These are phyloP conservation scores for Drosophila longiperda DNA, from an alignment of 2,888 invertebrate species.

Conservation along the genomic window DNA sequence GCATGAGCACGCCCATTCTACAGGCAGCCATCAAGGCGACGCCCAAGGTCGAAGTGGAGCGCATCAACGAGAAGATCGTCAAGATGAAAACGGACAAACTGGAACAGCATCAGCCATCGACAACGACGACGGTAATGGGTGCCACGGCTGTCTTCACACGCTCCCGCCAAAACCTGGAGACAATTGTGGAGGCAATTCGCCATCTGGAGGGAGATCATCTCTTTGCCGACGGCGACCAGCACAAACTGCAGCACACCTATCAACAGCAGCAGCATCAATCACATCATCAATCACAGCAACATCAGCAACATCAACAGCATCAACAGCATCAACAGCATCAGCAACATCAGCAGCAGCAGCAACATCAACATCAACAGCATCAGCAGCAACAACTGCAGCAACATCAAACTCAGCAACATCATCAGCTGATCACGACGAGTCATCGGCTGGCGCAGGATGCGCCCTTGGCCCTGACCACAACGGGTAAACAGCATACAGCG, in stretches of 20 bases:
- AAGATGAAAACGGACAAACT: slow-evolving; percentile 84
- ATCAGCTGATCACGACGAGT: slow-evolving; percentile 40
- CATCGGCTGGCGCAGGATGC: slow-evolving; percentile 81
- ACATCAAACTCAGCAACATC: slow-evolving; percentile 44
- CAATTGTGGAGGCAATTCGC: slow-evolving; percentile 98
- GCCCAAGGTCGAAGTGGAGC: slow-evolving; percentile 92
- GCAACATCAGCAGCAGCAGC: slow-evolving; percentile 36
- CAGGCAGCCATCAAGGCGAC: slow-evolving; percentile 95
- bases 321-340: slow-evolving; percentile 47
- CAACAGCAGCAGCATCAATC: slow-evolving; percentile 72
- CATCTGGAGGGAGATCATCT: slow-evolving; percentile 98
- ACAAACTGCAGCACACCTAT: slow-evolving; percentile 70
- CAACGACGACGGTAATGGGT: slow-evolving; percentile 51
- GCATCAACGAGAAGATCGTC: slow-evolving; percentile 87
- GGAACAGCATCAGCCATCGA: slow-evolving; percentile 73
- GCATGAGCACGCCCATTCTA: slow-evolving; percentile 86
- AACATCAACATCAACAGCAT: slow-evolving; percentile 61
- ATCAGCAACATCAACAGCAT: slow-evolving; percentile 34
- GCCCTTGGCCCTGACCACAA: slow-evolving; percentile 82
- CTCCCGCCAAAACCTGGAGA: slow-evolving; percentile 97
- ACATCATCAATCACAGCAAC: slow-evolving; percentile 52
- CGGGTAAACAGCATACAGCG: slow-evolving; percentile 84
- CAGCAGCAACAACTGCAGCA: slow-evolving; percentile 64
- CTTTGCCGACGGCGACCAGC: slow-evolving; percentile 89
- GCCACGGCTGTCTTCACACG: slow-evolving; percentile 85